These are phyloP conservation scores for Ariolimax columbianus DNA, from an alignment of 2,888 invertebrate species.

Conservation along the genomic window DNA sequence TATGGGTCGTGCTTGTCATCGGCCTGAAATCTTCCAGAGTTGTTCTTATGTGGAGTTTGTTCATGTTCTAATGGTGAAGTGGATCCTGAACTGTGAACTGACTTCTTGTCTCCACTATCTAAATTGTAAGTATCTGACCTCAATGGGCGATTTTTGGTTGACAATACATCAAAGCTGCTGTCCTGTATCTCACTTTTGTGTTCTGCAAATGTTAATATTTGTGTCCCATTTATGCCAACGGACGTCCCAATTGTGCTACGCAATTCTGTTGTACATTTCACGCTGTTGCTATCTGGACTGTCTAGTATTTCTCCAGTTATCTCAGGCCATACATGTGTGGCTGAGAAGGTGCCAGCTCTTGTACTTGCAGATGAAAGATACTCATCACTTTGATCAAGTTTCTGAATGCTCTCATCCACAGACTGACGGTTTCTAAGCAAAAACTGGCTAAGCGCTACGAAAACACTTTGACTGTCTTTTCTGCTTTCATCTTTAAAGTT, in stretches of 20 bases:
- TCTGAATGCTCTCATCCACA: constrained; percentile 35
- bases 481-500: background rate
- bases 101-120: background rate
- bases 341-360: background rate
- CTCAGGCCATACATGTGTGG: background rate
- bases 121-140: background rate
- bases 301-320: background rate
- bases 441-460: constrained; percentile 9
- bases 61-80: background rate
- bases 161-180: background rate
- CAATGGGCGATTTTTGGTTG: background rate
- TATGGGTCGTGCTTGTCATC: background rate
- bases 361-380: background rate
- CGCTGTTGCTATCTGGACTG: background rate
- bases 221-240: background rate
- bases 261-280: background rate
- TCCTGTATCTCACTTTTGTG: background rate
- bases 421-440: constrained; percentile 23
- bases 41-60: background rate
- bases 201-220: background rate
- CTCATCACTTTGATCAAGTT: background rate
- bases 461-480: background rate
- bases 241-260: background rate
- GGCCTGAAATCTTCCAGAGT: background rate
- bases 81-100: background rate